phyloP scores from a whole-genome alignment of 2,888 invertebrate species.

The Oxystoma pomonae region DNA sequence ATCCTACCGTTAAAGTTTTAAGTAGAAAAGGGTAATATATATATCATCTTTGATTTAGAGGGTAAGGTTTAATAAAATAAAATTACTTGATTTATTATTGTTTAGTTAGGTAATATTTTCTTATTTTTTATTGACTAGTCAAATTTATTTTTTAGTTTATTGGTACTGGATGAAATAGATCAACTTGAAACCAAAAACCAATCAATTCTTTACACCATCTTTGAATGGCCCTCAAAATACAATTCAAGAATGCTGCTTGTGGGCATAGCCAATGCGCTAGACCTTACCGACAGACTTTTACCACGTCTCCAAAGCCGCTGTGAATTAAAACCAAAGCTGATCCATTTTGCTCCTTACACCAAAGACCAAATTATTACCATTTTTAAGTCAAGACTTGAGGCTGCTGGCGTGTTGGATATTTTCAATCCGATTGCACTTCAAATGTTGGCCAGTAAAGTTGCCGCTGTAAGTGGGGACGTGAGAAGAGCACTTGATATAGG shows the following conservation, averaged over 20 bases:
- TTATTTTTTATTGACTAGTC: no score
- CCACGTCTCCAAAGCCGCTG: slow-evolving; percentile 79
- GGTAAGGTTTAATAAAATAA: no score
- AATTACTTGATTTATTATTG: no score
- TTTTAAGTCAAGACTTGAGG: slow-evolving; percentile 71
- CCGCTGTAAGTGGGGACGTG: slow-evolving; percentile 92
- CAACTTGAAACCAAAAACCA: slow-evolving; percentile 82
- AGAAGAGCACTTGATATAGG: slow-evolving; percentile 92
- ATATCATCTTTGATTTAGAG: no score
- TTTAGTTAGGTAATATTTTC: no score
- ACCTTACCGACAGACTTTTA: slow-evolving; percentile 86
- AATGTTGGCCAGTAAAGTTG: slow-evolving; percentile 90
- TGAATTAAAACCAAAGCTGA: slow-evolving; percentile 66
- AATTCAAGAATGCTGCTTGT: slow-evolving; percentile 72
- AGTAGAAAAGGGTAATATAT: no score
- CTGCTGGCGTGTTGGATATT: slow-evolving; percentile 63
- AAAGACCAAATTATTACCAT: slow-evolving; percentile 86
- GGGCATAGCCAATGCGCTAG: slow-evolving; percentile 93
- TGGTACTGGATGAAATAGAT: slow-evolving; percentile 94
- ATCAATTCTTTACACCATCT: slow-evolving; percentile 85
- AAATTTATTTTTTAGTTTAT: slow-evolving; percentile 58
- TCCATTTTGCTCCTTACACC: slow-evolving; percentile 91
- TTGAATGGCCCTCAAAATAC: slow-evolving; percentile 82
- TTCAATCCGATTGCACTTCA: slow-evolving; percentile 84
- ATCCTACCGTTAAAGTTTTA: no score